phyloP scores from a whole-genome alignment of 2,113 vertebrate species.

The Apteryx owenii region DNA sequence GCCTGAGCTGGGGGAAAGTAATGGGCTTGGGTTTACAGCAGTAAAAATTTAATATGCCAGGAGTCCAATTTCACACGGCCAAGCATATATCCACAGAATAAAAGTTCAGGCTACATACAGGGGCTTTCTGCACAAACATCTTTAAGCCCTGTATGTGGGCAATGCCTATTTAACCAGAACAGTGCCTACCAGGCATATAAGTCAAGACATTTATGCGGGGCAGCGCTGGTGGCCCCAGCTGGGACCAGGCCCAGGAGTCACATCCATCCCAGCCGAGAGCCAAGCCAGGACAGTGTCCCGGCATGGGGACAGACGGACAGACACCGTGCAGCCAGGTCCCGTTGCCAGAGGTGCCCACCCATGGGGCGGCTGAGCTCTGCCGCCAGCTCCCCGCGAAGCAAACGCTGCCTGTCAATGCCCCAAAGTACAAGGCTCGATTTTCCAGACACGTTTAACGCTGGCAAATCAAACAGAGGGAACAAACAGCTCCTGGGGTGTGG shows the following conservation, averaged over 20 bases:
- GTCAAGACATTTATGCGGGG: not conserved
- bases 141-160: not conserved
- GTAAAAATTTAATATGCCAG: not conserved
- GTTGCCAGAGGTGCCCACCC: accelerated
- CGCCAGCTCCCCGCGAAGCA: not conserved
- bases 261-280: not conserved
- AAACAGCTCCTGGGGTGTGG: not conserved
- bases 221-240: not conserved
- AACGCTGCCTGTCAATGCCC: accelerated
- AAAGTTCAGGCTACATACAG: accelerated
- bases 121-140: not conserved
- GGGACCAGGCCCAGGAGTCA: too few species aligned
- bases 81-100: accelerated
- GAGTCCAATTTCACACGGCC: not conserved
- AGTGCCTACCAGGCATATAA: too few species aligned
- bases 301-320: not conserved
- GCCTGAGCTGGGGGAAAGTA: not conserved
- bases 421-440: accelerated
- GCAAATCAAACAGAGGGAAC: not conserved
- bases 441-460: not conserved
- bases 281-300: too few species aligned
- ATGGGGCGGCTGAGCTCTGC: not conserved
- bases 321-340: accelerated
- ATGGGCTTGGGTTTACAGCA: not conserved
- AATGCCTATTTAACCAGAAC: not conserved